Evolutionary conservation across 2,797 vertebrate genomes (phyloP), one percentile per base, ranked within the genome.

Genomic region (Lepus oiostolus): DNA sequence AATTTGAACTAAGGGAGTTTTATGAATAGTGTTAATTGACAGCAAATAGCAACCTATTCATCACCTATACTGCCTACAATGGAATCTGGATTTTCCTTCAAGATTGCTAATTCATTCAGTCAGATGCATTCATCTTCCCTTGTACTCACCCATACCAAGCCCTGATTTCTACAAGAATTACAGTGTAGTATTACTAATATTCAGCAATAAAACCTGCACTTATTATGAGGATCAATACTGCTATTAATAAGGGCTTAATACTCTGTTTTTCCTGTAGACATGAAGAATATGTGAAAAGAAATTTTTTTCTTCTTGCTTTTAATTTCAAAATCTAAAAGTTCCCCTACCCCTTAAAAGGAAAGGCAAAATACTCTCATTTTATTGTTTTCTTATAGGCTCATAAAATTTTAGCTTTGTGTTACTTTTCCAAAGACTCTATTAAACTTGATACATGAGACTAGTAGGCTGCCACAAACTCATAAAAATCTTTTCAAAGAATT

Each of bases 351-450:
- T 88, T 90, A 94, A 91, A 58, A 22, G 19, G 4, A 14, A 76
- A 94, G 91, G 76, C 63, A 79, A 91, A 85, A 68, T n/a, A 6
- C 0, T 50, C 28, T 85, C 75, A 38, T 81, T 92, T 95, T 94
- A 68, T 32, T 95, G 67, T 96, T 97, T 97, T 96, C 97, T 95
- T 96, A 94, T 5, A 28, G 95, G 93, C 35, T 94, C 92, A 86
- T 79, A 96, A 95, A 86, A 91, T 95, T 95, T 96, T 74, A 96
- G 91, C 90, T 96, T 91, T 88, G 90, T 83, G 96, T 93, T 94
- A 80, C 87, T 96, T 98, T 96, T 95, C 76, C 92, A 97, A 87
- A 97, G 81, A 88, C 70, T 95, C 88, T 82, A 94, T 95, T 96
- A 97, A 98, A 96, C n/a, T 79, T 93, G 85, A 74, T 79, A 58